Percentiles rank a stretch among this genome's conserved stretches.
Evolutionary conservation across 2,888 invertebrate genomes (phyloP).

Genomic region (Melipona beecheii): DNA sequence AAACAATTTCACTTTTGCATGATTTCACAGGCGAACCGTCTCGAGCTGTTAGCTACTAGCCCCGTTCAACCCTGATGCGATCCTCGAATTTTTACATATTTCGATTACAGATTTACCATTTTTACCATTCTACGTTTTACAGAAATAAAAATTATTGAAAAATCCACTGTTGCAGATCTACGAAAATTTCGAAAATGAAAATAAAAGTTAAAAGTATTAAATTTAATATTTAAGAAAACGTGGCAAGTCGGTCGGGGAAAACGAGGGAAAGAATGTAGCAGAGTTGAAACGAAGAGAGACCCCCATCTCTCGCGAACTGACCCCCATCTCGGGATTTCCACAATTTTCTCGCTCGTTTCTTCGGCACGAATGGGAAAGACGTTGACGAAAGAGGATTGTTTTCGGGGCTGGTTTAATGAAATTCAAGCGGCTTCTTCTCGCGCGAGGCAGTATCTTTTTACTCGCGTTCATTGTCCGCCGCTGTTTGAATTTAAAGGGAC

Average conservation of each 20-base stretch:
- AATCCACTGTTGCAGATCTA: no score
- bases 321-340: slow-evolving; percentile 15
- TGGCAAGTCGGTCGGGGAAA: no score
- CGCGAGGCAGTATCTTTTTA: background rate
- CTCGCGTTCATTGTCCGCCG: background rate
- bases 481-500: background rate
- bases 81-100: no score
- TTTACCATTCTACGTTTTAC: no score
- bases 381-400: background rate
- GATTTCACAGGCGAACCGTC: slow-evolving; percentile 29
- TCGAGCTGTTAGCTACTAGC: slow-evolving; percentile 39
- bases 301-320: slow-evolving; percentile 12
- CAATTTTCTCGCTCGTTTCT: background rate
- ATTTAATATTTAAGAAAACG: no score
- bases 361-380: background rate
- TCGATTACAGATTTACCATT: no score
- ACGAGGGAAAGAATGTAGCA: no score
- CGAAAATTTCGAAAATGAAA: no score
- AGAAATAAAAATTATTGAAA: no score
- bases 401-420: background rate
- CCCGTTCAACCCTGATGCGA: no score
- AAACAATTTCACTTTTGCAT: slow-evolving; percentile 64
- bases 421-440: background rate
- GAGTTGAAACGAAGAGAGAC: background rate
- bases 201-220: no score